Base-by-base conservation (phyloP, 2,797 vertebrate species). In the Sebastes matsubarae region DNA sequence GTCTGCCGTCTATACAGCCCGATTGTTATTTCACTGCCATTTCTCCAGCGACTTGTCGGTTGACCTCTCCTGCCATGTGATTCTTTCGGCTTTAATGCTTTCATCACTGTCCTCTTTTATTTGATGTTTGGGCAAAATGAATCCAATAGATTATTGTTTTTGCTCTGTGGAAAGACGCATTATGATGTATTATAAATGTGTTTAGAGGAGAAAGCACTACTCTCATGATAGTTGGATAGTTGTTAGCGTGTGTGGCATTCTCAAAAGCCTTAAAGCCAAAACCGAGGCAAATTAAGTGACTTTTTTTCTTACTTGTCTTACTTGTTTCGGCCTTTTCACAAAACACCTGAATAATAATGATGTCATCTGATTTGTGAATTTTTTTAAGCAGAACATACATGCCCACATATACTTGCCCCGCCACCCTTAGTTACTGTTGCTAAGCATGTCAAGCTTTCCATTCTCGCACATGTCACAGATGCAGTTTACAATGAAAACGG, bases 21-120 rank as follows among this genome's bases (percentile, higher is more conserved):
- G 1, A 65, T 86, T 90, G 59, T 90, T 82, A 79, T 87, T 90
- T 87, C 59, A 10, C 73, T 72, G 74, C 81, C 68, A 81, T 83
- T 81, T 77, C 76, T 87, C 65, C 73, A 18, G 77, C 34, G 22
- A 66, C 68, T 77, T 24, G 57, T 68, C 30, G n/a, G 64, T 73
- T 86, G 87, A 87, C 88, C 77, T 83, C 79, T 68, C 54, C 66
- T 71, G 77, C 75, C 66, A 22, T 77, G 42, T 52, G 72, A 84
- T 82, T 90, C 87, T 60, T 76, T 80, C 34, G 4, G 75, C 84
- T 77, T 81, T 80, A 81, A 87, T 82, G 58, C 38, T 63, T 88
- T 85, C 79, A 77, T 89, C 75, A 63, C 69, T 38, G 67, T 50
- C 60, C 59, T 42, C 69, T 80, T 73, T 76, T 50, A 67, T 63